Evolutionary conservation across 2,113 vertebrate genomes (phyloP), one percentile per base, ranked within the genome.

Genomic region (Agapornis roseicollis): DNA sequence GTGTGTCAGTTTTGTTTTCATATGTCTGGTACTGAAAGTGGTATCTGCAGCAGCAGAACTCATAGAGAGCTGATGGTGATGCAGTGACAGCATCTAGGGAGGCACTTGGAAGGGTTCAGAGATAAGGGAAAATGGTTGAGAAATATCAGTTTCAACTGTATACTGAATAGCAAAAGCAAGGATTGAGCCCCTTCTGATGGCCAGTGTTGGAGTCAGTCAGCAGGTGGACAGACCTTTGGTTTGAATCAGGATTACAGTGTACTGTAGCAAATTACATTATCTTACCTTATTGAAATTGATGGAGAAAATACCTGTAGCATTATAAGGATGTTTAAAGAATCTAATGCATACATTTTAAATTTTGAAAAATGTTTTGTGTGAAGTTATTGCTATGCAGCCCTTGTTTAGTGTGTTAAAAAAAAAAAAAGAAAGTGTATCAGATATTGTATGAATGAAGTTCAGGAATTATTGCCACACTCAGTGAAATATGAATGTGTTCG

Each of bases 281-380:
- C 10, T 50, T 13, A 61, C 25, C 17, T 39, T 4, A 31, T 42
- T 50, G 25, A 66, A 86, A 76, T 28, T 27, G 2, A n/a, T 68
- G 13, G 11, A 77, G 37, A 56, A 88, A 68, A 5, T 29, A 13
- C n/a, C 11, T 73, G 5, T 49, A 78, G 39, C 19, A 56, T 27
- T 31, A 20, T 9, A 76, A 52, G 11, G 42, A 56, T 47, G 2
- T 50, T 83, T 76, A 41, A 41, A 74, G 8, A 65, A 60, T 50
- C 9, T 5, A 70, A 66, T 60, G 58, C 3, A 39, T 22, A 17
- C 50, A 46, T 23, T 78, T 78, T 6, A 76, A 18, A 53, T 19
- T 25, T 9, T 5, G 0, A 31, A 33, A 69, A 52, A 35, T 29
- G 2, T 28, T 14, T 37, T 1, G 1, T 20, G 6, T 47, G 31